These are phyloP conservation scores for Catharus fuscescens DNA, from an alignment of 2,113 vertebrate species.

Conservation along the genomic window DNA sequence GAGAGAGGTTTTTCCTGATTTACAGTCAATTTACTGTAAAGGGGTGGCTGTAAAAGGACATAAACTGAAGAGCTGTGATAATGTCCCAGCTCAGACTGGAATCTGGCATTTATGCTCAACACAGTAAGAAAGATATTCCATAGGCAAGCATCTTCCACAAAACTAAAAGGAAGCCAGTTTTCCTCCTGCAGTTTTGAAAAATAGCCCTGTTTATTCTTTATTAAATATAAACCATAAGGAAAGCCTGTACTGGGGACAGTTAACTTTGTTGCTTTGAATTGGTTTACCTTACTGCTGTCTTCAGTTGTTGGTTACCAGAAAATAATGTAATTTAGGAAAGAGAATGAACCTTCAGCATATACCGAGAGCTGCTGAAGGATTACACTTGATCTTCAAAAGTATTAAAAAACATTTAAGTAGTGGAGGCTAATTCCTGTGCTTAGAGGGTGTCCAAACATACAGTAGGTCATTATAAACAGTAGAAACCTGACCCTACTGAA, in stretches of 20 bases:
- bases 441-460: not conserved
- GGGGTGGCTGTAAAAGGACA: constrained; percentile 33
- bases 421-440: not conserved
- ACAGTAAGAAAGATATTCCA: not conserved
- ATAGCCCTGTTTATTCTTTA: not conserved
- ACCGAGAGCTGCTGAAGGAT: not conserved
- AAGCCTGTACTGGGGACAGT: not conserved
- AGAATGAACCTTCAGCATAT: not conserved
- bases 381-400: not conserved
- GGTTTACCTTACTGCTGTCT: not conserved
- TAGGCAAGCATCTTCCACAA: not conserved
- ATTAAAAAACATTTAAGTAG: not conserved
- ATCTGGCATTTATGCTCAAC: constrained; percentile 9
- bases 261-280: not conserved
- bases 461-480: not conserved
- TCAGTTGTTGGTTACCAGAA: not conserved
- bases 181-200: not conserved
- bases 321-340: not conserved
- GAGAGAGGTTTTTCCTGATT: constrained; percentile 18
- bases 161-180: not conserved
- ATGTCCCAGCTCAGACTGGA: not conserved
- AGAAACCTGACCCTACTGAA: not conserved
- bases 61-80: constrained; percentile 43
- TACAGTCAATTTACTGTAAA: constrained; percentile 46
- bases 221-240: not conserved